phyloP scores from a whole-genome alignment of 2,797 vertebrate species.

The Myripristis jacobus region DNA sequence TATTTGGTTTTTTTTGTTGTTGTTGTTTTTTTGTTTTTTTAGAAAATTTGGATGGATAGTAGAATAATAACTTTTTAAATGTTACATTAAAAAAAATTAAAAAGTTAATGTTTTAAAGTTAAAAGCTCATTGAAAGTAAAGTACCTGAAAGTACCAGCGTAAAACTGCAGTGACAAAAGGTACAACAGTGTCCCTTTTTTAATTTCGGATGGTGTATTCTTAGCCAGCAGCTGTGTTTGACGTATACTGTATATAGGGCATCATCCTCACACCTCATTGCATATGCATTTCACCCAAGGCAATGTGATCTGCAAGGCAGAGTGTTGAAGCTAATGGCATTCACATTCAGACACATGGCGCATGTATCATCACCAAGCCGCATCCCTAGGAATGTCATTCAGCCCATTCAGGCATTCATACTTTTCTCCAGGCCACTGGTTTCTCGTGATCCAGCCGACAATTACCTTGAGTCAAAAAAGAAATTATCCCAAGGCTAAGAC shows the following conservation, averaged over 20 bases:
- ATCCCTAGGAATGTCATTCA: constrained; percentile 37
- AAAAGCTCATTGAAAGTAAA: no score
- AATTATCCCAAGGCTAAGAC: constrained; percentile 8
- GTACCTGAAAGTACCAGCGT: not conserved
- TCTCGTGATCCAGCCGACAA: constrained; percentile 29
- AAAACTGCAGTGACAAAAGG: not conserved
- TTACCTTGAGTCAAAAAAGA: constrained; percentile 2
- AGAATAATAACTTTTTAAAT: no score
- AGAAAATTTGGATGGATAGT: no score
- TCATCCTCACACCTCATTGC: constrained; percentile 33
- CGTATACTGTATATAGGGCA: constrained; percentile 35
- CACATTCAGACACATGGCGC: constrained; percentile 2
- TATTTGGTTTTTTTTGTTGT: no score
- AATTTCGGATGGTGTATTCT: not conserved
- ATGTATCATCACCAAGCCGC: constrained; percentile 25
- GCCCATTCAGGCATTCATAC: constrained; percentile 12
- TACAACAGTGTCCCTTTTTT: constrained; percentile 3
- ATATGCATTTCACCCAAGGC: constrained; percentile 29
- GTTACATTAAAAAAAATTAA: no score
- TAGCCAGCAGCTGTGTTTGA: constrained; percentile 34
- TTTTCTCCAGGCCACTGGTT: constrained; percentile 25
- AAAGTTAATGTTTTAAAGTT: no score
- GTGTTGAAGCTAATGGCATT: constrained; percentile 18
- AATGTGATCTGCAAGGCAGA: constrained; percentile 12
- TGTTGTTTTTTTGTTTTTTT: no score